Conservation (phyloP, 64 coral and sea anemone species). For the Trachythela sp. region DNA sequence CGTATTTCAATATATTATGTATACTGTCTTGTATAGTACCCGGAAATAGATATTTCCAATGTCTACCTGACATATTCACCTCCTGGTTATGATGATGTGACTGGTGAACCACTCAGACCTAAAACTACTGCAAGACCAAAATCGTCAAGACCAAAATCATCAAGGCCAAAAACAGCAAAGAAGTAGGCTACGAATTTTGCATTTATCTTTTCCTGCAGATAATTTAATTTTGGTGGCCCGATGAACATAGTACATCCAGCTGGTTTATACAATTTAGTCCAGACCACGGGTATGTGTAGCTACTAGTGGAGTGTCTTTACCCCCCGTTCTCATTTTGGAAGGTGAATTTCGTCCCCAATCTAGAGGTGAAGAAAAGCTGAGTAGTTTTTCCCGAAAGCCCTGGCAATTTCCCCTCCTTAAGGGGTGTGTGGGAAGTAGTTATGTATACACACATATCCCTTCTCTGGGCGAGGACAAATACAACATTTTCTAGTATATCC, state of each 20-base stretch:
- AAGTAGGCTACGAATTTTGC: neutral
- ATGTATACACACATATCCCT: too few species aligned
- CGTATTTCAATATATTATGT: neutral
- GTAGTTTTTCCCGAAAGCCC: too few species aligned
- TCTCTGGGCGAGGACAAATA: too few species aligned
- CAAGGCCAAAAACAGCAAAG: conserved; percentile 60
- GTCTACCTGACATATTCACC: conserved; percentile 84
- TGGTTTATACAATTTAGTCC: neutral
- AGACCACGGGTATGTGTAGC: too few species aligned
- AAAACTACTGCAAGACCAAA: neutral
- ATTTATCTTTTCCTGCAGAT: neutral
- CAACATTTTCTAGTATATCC: neutral
- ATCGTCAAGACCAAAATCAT: conserved; percentile 36
- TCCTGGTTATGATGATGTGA: conserved; percentile 53
- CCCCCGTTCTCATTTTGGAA: too few species aligned
- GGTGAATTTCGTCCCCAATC: too few species aligned
- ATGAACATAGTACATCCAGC: neutral
- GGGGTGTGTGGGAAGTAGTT: too few species aligned
- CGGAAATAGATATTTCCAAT: conserved; percentile 84
- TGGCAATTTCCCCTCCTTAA: too few species aligned
- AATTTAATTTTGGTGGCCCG: too few species aligned
- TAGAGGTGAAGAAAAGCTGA: too few species aligned
- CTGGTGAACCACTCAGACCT: conserved; percentile 40
- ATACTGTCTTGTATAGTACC: conserved; percentile 24
- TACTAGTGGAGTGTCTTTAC: too few species aligned